Evolutionary conservation across 2,797 vertebrate species (phyloP).

Genomic region (Megaceryle alcyon): DNA sequence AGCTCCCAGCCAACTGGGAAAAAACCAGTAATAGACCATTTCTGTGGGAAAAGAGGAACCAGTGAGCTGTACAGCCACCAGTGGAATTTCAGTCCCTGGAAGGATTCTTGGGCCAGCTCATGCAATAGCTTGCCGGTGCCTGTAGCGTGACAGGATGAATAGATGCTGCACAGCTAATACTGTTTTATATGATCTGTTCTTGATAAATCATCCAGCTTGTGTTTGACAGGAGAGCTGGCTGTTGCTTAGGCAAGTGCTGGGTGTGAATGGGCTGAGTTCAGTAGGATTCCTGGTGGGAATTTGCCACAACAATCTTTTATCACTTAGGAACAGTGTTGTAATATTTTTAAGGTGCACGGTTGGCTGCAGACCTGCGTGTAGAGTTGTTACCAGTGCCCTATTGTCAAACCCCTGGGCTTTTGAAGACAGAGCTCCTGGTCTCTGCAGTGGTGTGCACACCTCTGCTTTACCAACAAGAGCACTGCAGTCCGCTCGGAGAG

Average conservation of each 20-base stretch:
- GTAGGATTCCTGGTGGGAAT: neutral
- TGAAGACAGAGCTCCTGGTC: neutral
- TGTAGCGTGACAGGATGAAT: neutral
- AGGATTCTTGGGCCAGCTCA: neutral
- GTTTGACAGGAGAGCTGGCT: neutral
- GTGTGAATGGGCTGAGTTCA: neutral
- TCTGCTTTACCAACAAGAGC: rapidly evolving
- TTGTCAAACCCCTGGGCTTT: neutral
- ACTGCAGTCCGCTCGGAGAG: neutral
- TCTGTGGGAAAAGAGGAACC: neutral
- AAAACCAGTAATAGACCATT: neutral
- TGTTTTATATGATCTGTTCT: neutral
- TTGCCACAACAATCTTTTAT: neutral
- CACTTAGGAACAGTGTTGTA: neutral
- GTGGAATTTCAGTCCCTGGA: neutral
- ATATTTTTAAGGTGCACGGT: neutral
- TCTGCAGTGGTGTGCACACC: neutral
- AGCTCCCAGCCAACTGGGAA: neutral
- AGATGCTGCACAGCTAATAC: neutral
- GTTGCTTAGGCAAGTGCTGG: neutral
- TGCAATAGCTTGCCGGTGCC: neutral
- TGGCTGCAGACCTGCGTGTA: neutral
- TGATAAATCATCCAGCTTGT: neutral
- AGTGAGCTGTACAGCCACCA: neutral
- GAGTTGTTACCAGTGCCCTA: neutral